These are phyloP conservation scores for Alosa alosa DNA, from an alignment of 2,113 vertebrate species.

Conservation along the genomic window DNA sequence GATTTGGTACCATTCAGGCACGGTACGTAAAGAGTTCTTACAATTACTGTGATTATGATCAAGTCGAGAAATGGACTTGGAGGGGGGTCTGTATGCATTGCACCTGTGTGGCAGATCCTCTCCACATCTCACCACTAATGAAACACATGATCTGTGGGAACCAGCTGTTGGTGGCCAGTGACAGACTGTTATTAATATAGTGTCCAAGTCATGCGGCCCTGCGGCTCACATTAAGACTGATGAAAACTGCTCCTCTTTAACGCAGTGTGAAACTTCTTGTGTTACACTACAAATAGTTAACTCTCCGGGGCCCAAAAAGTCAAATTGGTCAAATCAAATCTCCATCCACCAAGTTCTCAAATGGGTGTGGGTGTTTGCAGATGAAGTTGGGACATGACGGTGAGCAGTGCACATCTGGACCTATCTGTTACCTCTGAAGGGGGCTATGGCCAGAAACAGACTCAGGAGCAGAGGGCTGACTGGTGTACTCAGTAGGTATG, in stretches of 20 bases:
- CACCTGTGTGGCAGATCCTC: conserved; percentile 31
- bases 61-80: not conserved
- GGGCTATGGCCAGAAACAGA: not conserved
- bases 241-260: not conserved
- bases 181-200: conserved; percentile 34
- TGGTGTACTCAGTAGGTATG: conserved; percentile 15
- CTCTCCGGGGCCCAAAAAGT: not conserved
- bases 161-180: conserved; percentile 21
- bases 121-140: conserved; percentile 36
- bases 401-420: not conserved
- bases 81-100: conserved; percentile 18
- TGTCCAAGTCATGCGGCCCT: not conserved
- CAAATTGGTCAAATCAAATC: not conserved
- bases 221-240: conserved; percentile 16
- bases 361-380: conserved; percentile 6
- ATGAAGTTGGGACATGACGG: not conserved
- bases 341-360: not conserved
- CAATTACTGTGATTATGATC: not conserved
- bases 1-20: not conserved
- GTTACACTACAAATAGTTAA: not conserved
- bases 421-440: not conserved
- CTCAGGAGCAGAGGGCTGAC: not conserved
- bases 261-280: not conserved
- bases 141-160: conserved; percentile 31
- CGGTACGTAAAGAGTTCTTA: not conserved